Evolutionary conservation across 2,113 vertebrate genomes (phyloP).

Genomic region (Pica pica): DNA sequence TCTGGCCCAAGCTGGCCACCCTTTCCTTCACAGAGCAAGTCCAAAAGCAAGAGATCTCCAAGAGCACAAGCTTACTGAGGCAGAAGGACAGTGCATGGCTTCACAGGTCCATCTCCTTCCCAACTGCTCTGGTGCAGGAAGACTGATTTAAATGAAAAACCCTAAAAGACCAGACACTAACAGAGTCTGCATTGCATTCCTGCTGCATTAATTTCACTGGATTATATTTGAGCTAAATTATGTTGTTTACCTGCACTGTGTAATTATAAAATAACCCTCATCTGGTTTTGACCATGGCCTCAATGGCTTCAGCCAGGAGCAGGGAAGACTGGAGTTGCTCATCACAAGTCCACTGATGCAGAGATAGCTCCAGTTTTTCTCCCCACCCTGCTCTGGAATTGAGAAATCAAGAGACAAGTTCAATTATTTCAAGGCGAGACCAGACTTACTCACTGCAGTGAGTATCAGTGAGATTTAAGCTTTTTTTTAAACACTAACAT

Average conservation of each 20-base stretch:
- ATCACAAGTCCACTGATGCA: neutral
- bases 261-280: neutral
- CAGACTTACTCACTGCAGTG: neutral
- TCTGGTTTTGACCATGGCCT: neutral
- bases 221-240: neutral
- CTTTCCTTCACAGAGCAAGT: neutral
- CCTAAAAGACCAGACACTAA: neutral
- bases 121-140: neutral
- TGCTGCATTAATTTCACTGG: neutral
- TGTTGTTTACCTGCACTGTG: neutral
- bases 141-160: neutral
- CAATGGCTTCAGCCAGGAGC: neutral
- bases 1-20: neutral
- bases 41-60: neutral
- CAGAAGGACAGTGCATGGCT: neutral
- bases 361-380: neutral
- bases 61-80: neutral
- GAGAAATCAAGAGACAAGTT: neutral
- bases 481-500: neutral
- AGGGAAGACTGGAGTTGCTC: neutral
- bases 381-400: neutral
- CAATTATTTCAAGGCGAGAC: neutral
- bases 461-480: neutral
- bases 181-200: neutral
- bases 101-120: neutral